phyloP scores from a whole-genome alignment of 1,140 invertebrate species.

The Elysia chlorotica region DNA sequence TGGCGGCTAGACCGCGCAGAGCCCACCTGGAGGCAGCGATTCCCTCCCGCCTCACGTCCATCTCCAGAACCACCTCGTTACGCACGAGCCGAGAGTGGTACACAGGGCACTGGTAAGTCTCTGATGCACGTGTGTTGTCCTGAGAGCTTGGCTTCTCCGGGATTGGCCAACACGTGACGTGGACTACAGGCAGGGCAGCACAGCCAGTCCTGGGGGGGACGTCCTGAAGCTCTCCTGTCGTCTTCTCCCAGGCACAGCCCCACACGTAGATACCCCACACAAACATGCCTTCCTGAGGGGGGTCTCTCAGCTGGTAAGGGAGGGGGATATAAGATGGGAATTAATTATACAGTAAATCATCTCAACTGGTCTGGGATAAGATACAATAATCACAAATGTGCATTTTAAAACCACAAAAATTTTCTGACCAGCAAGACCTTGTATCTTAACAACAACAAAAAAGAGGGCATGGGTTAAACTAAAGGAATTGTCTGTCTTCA shows the following conservation, averaged over 20 bases:
- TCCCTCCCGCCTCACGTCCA: conserved; percentile 56
- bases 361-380: too few species aligned
- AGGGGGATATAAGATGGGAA: too few species aligned
- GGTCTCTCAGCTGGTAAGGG: conserved; percentile 56
- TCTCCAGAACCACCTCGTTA: conserved; percentile 55
- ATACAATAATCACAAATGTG: too few species aligned
- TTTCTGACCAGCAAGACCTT: too few species aligned
- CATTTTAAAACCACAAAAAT: too few species aligned
- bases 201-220: conserved; percentile 48
- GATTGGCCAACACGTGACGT: conserved; percentile 58
- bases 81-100: conserved; percentile 51
- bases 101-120: conserved; percentile 57
- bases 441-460: too few species aligned
- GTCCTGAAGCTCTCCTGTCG: conserved; percentile 59
- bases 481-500: too few species aligned
- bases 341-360: too few species aligned
- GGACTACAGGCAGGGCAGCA: conserved; percentile 57
- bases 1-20: conserved; percentile 58
- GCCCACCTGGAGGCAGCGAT: conserved; percentile 56
- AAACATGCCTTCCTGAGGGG: conserved; percentile 63
- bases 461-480: too few species aligned
- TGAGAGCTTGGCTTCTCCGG: conserved; percentile 50
- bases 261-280: conserved; percentile 61
- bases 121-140: conserved; percentile 43
- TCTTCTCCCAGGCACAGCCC: conserved; percentile 63